Percentiles rank a stretch among this genome's conserved stretches.
Conservation (phyloP, 2,113 vertebrate species). For the Dryoscopus gambensis region DNA sequence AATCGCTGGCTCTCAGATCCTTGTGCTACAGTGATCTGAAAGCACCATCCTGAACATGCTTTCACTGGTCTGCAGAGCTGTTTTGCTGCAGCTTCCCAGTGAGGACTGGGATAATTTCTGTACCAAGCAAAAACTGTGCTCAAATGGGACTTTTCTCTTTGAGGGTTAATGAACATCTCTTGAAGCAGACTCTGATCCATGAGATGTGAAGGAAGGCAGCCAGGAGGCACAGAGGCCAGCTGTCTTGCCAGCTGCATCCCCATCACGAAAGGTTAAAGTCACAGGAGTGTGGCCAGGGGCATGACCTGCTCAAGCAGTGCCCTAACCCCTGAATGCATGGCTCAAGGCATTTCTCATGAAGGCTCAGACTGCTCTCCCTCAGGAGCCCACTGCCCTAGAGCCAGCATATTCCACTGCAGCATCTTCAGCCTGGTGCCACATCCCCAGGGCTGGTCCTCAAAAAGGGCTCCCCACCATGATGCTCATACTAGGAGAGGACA, state of each 20-base stretch:
- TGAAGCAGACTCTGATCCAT: neutral
- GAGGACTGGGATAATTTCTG: neutral
- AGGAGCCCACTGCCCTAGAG: neutral
- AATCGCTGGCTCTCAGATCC: neutral
- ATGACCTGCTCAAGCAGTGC: neutral
- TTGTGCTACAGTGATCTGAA: neutral
- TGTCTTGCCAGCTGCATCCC: neutral
- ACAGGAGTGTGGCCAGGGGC: neutral
- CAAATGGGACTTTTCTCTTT: neutral
- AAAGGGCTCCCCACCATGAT: neutral
- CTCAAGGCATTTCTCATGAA: neutral
- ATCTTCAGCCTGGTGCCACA: neutral
- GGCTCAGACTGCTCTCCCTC: neutral
- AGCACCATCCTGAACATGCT: neutral
- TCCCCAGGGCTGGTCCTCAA: neutral
- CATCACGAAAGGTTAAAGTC: neutral
- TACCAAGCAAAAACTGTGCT: neutral
- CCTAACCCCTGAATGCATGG: neutral
- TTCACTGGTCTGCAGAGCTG: neutral
- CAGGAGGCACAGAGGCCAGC: neutral
- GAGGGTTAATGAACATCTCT: neutral
- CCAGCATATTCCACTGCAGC: neutral
- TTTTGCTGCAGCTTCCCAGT: neutral
- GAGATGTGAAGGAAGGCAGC: neutral
- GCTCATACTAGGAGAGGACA: neutral